Percentiles rank a stretch among this genome's conserved stretches.
These are phyloP conservation scores for Drosophila hamatofila DNA, from an alignment of 2,888 invertebrate genomes.

Conservation along the genomic window DNA sequence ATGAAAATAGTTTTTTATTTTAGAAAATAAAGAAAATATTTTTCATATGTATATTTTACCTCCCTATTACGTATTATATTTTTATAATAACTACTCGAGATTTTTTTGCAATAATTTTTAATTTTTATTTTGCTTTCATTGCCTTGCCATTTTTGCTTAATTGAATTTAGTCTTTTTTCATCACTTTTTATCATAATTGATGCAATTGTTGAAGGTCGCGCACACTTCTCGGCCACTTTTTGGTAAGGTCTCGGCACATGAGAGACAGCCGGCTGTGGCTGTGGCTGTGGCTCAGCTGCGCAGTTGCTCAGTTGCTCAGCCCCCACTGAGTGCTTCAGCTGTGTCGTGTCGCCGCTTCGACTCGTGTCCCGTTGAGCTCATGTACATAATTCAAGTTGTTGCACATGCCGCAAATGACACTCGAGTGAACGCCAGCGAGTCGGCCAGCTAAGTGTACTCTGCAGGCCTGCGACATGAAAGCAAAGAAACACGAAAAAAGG, in stretches of 20 bases:
- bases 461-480: constrained; percentile 66
- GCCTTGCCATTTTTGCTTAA: background rate
- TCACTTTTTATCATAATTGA: background rate
- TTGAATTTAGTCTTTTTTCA: background rate
- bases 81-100: too few species aligned
- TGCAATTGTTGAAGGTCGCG: constrained; percentile 53
- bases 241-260: constrained; percentile 3
- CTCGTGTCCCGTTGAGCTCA: constrained; percentile 53
- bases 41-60: too few species aligned
- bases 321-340: constrained; percentile 11
- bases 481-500: constrained; percentile 52
- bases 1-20: too few species aligned
- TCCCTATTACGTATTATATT: too few species aligned
- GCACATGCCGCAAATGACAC: constrained; percentile 75
- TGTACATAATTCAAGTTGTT: constrained; percentile 81
- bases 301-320: constrained; percentile 13
- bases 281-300: too few species aligned
- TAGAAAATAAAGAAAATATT: too few species aligned
- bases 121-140: background rate
- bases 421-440: constrained; percentile 45
- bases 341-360: constrained; percentile 10
- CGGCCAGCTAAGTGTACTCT: constrained; percentile 65
- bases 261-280: constrained; percentile 3
- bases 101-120: background rate
- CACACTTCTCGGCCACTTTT: constrained; percentile 37